These are phyloP conservation scores for Paramisgurnus dabryanus DNA, from an alignment of 2,113 vertebrate genomes.

Conservation along the genomic window DNA sequence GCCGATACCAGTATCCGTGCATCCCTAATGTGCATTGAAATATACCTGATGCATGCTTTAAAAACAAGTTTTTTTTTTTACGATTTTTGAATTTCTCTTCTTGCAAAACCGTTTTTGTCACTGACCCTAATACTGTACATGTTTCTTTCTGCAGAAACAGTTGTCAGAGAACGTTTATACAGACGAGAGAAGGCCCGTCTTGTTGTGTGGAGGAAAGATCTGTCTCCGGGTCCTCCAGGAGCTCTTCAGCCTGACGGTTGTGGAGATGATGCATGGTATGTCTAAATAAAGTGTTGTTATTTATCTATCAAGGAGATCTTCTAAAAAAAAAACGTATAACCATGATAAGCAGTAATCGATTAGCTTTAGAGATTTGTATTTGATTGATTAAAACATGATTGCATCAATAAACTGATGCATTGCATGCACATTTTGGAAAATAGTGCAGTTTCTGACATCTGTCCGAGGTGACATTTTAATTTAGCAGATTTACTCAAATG, in stretches of 20 bases:
- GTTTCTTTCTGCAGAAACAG: slow-evolving; percentile 73
- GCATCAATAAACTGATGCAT: background rate
- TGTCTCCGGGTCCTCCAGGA: slow-evolving; percentile 80
- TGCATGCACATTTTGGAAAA: background rate
- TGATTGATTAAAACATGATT: background rate
- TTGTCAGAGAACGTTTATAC: slow-evolving; percentile 77
- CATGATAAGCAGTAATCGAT: background rate
- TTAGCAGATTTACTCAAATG: background rate
- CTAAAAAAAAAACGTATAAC: background rate
- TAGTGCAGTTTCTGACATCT: too few relatives aligned
- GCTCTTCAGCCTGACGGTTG: slow-evolving; percentile 80
- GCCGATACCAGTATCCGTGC: too few relatives aligned
- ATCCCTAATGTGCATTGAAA: too few relatives aligned
- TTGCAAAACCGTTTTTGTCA: too few relatives aligned
- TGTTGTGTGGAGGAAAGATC: slow-evolving; percentile 89
- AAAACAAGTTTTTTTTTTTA: too few relatives aligned
- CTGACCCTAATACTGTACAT: background rate
- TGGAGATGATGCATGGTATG: slow-evolving; percentile 94
- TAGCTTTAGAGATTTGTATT: background rate
- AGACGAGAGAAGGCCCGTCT: slow-evolving; percentile 79
- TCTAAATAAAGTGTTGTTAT: slow-evolving; percentile 21
- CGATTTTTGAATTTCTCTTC: too few relatives aligned
- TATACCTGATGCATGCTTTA: too few relatives aligned
- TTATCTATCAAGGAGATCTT: background rate
- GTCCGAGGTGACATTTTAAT: too few relatives aligned